Conservation (phyloP, 2,113 vertebrate genomes). For the Chaenocephalus aceratus region DNA sequence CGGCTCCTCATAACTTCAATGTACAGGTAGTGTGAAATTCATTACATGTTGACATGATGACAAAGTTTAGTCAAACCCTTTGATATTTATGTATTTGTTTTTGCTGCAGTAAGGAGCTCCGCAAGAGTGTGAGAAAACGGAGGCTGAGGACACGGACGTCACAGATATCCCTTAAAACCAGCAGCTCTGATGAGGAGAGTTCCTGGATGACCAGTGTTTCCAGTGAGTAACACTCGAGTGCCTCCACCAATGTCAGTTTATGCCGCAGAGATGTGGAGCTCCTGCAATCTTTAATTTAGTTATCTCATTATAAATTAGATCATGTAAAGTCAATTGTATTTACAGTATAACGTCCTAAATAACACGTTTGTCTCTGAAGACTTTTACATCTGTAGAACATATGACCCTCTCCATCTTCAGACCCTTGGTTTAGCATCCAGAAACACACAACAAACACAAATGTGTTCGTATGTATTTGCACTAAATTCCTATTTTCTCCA, state of each 20-base stretch:
- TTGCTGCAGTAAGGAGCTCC: slow-evolving; percentile 68
- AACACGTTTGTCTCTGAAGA: not conserved
- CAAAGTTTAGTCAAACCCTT: not conserved
- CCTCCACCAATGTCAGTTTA: not conserved
- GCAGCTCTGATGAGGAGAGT: slow-evolving; percentile 83
- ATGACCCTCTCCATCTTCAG: not conserved
- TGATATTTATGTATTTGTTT: not conserved
- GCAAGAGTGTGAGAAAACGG: slow-evolving; percentile 63
- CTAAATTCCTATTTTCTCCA: slow-evolving; percentile 28
- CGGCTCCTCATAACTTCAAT: slow-evolving; percentile 85
- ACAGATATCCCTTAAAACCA: slow-evolving; percentile 70
- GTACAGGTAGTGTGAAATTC: slow-evolving; percentile 83
- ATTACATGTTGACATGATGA: not conserved
- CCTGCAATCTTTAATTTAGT: not conserved
- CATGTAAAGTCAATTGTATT: not conserved
- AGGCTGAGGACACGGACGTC: slow-evolving; percentile 55
- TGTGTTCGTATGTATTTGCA: not conserved
- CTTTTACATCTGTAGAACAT: not conserved
- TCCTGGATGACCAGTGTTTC: slow-evolving; percentile 42
- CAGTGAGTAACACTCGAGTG: slow-evolving; percentile 68
- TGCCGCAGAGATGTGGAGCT: not conserved
- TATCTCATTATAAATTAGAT: not conserved
- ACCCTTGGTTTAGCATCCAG: not conserved
- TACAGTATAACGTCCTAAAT: too few species aligned
- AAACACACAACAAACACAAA: too few species aligned